Base-by-base conservation (phyloP, 2,888 invertebrate genomes). In the Melinaea menophilus region DNA sequence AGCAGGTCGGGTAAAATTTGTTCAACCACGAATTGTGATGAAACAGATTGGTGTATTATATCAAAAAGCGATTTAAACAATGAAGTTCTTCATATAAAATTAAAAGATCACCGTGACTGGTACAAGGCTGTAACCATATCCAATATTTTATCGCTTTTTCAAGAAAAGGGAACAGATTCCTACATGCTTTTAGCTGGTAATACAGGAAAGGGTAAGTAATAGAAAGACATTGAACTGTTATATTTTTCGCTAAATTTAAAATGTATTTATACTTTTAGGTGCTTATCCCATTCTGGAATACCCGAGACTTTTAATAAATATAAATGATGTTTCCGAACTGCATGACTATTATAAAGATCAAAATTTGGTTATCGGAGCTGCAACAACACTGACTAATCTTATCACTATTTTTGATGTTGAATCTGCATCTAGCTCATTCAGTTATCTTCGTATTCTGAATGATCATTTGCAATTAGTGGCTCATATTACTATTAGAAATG, bases 401-500 rank as follows among this genome's bases (percentile, higher is more conserved):
- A 92, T 93, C 82, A 82, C 90, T 0, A 70, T 92, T 9, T 92
- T 93, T 59, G 74, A 82, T 35, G 71, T 74, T 22, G 68, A 86
- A 1, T 76, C 88, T 0, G 71, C 74, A 4, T 66, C 75, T 5
- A 76, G 82, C 0, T 90, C 92, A 22, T 95, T 94, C 75, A 79
- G 85, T 5, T 94, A 95, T 79, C 81, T 94, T 56, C 78, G 84
- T 11, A 88, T 91, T 62, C 79, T 95, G 47, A 92, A 91, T 34
- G 88, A 93, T 48, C 95, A 95, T 76, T 82, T 95, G 57, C 92
- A 94, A 74, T 79, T 94, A 58, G 92, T 95, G 5, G 95, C 95
- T n/a, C 94, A 94, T 79, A 92, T 94, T 59, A 93, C 95, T 13
- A 93, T 96, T 2, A 88, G 95, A 85, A 95, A 95, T 83, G 95